Conservation (phyloP, 2,888 invertebrate species). For the Temnothorax rugatulus region DNA sequence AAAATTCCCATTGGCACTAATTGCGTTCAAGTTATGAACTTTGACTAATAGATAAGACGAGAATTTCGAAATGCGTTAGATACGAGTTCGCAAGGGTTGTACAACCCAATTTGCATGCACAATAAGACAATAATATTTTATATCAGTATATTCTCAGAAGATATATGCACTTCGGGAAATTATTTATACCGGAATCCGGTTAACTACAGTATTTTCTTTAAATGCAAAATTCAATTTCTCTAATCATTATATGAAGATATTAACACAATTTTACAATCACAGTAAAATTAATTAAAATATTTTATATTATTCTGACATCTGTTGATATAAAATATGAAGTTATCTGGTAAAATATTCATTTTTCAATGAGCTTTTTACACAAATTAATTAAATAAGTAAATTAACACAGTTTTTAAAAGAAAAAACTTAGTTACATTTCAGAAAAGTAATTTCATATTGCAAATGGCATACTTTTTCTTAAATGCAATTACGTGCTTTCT, state of each 20-base stretch:
- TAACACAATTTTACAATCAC: neutral
- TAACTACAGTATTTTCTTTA: neutral
- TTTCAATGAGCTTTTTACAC: neutral
- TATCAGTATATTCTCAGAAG: neutral
- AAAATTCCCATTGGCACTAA: slow-evolving; percentile 25
- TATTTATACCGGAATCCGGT: neutral
- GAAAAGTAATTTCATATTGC: neutral
- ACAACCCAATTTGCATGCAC: neutral
- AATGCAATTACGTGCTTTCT: neutral
- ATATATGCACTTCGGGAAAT: neutral
- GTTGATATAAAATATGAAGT: neutral
- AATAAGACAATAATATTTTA: neutral
- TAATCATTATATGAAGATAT: neutral
- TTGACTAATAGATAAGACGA: slow-evolving; percentile 10
- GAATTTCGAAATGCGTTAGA: slow-evolving; percentile 19
- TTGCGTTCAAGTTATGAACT: slow-evolving; percentile 22
- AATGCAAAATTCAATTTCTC: neutral
- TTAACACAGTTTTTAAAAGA: neutral
- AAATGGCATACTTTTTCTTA: neutral
- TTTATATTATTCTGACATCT: neutral
- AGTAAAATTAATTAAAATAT: neutral
- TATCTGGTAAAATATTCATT: neutral
- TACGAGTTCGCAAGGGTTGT: neutral
- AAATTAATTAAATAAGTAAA: neutral
- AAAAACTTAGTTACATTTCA: neutral